Base-by-base conservation (phyloP, 64 coral and sea anemone genomes). In the Pocillopora verrucosa region DNA sequence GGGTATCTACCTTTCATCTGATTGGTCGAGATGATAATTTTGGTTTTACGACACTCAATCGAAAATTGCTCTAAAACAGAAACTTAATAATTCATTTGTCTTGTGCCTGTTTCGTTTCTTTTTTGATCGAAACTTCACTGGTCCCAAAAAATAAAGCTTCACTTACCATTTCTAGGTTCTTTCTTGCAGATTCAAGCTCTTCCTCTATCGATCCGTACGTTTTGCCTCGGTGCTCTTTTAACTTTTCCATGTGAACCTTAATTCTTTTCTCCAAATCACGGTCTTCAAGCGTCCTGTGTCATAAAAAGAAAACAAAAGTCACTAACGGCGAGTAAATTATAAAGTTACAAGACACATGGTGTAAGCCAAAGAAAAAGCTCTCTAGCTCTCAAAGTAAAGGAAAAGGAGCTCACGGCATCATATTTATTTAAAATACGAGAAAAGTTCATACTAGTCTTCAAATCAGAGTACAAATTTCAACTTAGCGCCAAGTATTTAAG, bases 81-180 rank as follows among this genome's bases (percentile, higher is more conserved):
- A 51, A 51, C 41, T 4, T 3, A 51, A 51, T 51, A 7, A 51
- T 51, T 51, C 41, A 51, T 51, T 51, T 51, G 41, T 51, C 7
- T 3, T 51, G 41, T 51, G 0, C 7, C 41, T 51, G 41, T 51
- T 51, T 51, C 7, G 41, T 51, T 51, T 51, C 41, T 51, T 51
- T 51, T 51, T 51, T 51, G 41, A 60, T 5, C 62, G 17, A 17
- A 77, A 77, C 16, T 11, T 72, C 9, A 51, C 20, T 86, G 63
- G 20, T 45, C 13, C n/a, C 45, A 68, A 16, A 16, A 3, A 36
- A 34, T 16, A 76, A 60, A 65, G n/a, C 16, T 41, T 51, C 16
- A 89, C 88, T 83, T 59, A 95, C 96, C 83, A 93, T 89, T 93
- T 98, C 96, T n/a, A 98, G 57, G 72, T 98, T 98, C 76, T 72